A percentile compares a stretch with the other conserved stretches of the same genome.
Conservation (phyloP, 2,888 invertebrate species). For the Abrostola triplasia region DNA sequence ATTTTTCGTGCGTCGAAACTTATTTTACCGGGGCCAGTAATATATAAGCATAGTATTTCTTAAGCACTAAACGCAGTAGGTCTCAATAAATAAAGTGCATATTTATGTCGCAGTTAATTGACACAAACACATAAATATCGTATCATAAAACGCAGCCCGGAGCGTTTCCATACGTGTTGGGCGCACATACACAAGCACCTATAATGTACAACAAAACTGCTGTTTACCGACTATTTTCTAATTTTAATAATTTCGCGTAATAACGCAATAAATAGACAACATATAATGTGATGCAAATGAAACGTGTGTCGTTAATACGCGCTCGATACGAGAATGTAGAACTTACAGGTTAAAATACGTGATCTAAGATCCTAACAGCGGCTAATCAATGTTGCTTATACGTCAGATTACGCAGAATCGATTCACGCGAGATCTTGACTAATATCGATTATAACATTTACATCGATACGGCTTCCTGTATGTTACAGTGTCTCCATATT, state of each 20-base stretch:
- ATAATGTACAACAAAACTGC: constrained; percentile 71
- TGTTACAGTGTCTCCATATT: constrained; percentile 64
- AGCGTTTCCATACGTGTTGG: constrained; percentile 64
- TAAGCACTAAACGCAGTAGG: constrained; percentile 35
- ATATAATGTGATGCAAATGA: constrained; percentile 80
- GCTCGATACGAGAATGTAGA: constrained; percentile 63
- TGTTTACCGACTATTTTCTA: constrained; percentile 75
- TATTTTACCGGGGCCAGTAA: constrained; percentile 19
- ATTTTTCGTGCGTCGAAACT: constrained; percentile 35
- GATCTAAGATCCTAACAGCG: constrained; percentile 70
- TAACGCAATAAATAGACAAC: constrained; percentile 74
- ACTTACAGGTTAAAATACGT: constrained; percentile 70
- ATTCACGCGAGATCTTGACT: constrained; percentile 75
- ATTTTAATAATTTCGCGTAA: constrained; percentile 79
- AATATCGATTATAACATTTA: constrained; percentile 83
- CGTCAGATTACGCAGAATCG: constrained; percentile 79
- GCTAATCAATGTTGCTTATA: constrained; percentile 77
- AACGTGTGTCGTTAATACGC: constrained; percentile 71
- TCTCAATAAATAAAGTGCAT: constrained; percentile 52
- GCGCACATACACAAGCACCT: constrained; percentile 58
- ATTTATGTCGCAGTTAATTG: constrained; percentile 63
- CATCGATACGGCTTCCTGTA: constrained; percentile 74
- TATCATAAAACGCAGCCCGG: constrained; percentile 64
- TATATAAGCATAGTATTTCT: constrained; percentile 28
- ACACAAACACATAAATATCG: constrained; percentile 66